These are phyloP conservation scores for Myodes glareolus DNA, from an alignment of 2,113 vertebrate species.

Conservation along the genomic window DNA sequence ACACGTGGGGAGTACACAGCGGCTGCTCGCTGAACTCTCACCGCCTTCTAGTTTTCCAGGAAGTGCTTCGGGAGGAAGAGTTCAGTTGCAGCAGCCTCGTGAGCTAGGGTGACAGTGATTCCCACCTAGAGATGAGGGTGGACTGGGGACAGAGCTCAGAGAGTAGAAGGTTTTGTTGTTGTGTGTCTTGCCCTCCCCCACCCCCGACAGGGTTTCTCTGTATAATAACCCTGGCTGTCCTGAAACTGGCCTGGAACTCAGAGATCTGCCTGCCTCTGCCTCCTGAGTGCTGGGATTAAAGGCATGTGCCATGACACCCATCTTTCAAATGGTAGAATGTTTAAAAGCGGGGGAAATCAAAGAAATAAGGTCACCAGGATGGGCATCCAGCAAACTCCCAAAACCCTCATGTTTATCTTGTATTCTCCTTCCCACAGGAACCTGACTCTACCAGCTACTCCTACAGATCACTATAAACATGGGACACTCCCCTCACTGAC, in stretches of 20 bases:
- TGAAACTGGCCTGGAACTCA: not conserved
- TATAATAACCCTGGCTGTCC: not conserved
- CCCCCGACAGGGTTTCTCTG: not conserved
- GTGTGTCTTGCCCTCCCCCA: not conserved
- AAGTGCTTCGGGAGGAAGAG: not conserved
- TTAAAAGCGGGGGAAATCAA: not conserved
- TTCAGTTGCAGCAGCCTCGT: not conserved
- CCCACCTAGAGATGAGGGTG: not conserved
- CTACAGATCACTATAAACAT: not conserved
- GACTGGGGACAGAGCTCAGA: not conserved
- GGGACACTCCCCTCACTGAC: too few species aligned
- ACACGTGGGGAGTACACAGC: not conserved
- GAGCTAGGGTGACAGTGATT: not conserved
- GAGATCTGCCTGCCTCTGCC: not conserved
- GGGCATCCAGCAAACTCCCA: not conserved
- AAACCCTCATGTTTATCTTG: not conserved
- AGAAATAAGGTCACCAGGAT: not conserved
- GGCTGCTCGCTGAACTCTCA: not conserved
- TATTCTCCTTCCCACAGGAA: not conserved
- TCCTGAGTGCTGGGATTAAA: not conserved
- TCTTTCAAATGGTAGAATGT: not conserved
- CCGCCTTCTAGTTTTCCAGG: not conserved
- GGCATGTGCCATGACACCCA: fast-evolving
- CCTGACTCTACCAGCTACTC: not conserved
- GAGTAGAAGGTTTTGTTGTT: not conserved